Base-by-base conservation (phyloP, 2,797 vertebrate genomes). In the Chloroceryle inda region DNA sequence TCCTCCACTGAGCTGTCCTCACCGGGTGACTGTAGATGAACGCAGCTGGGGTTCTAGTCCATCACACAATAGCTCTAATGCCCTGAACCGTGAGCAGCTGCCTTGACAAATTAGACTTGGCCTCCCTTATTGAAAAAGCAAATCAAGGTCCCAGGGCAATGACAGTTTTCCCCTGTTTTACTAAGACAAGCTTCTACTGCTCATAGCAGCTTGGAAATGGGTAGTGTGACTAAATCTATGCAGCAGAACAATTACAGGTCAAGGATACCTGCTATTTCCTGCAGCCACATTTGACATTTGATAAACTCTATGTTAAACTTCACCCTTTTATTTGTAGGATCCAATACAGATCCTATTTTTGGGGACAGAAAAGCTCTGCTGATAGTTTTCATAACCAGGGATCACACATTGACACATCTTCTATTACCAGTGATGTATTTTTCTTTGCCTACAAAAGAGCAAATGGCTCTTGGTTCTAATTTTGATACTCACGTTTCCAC, bases 51-150 rank as follows among this genome's bases (percentile, higher is more conserved):
- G 68, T 80, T 45, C 66, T 23, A 61, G 33, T 55, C 83, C 52
- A 55, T 24, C 67, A 75, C 44, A 96, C 53, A 93, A 91, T 31
- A 91, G 75, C 81, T 71, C 71, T 77, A 71, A 45, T 77, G 87
- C 67, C 56, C 75, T 44, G 78, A 92, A 91, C 68, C 26, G 79
- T 23, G 26, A 68, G 75, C 85, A 94, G 72, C 87, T 94, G 94
- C 75, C 68, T 92, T 83, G 75, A 94, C 94, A 96, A 93, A 96
- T 94, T 87, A 93, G 84, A 85, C 1, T 1, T 79, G 94, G 81
- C 78, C 88, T 82, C 68, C 92, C 85, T 64, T 68, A 91, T 80
- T 95, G 80, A 90, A 87, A 92, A 96, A 87, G 49, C 76, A 85
- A 74, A 95, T 76, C 84, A 64, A 84, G 61, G 52, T 96, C 87